Conservation (phyloP, 2,797 vertebrate genomes). For the Eurystomus glaucurus region DNA sequence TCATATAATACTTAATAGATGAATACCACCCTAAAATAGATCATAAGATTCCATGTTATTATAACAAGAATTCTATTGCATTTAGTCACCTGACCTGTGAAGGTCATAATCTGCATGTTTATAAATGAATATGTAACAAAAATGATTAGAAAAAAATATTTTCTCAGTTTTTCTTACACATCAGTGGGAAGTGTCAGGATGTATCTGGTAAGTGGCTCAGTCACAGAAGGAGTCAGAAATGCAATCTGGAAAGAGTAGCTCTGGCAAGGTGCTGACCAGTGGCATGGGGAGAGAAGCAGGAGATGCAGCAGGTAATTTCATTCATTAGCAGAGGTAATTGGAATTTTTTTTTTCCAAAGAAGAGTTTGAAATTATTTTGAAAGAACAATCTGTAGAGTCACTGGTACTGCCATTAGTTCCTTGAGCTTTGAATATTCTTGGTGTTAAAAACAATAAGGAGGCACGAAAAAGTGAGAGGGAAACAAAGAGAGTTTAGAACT, state of each 20-base stretch:
- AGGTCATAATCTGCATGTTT: background rate
- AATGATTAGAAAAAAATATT: background rate
- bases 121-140: background rate
- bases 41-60: background rate
- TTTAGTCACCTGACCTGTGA: background rate
- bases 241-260: background rate
- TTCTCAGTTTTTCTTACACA: background rate
- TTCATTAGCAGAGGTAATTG: background rate
- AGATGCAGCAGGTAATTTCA: fast-evolving
- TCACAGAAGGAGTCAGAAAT: background rate
- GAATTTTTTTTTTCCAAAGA: background rate
- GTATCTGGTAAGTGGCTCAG: background rate
- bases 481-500: background rate
- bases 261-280: background rate
- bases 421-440: background rate
- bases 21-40: background rate
- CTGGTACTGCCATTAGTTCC: background rate
- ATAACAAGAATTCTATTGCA: background rate
- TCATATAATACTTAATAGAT: background rate
- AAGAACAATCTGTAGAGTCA: background rate
- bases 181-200: background rate
- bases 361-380: background rate
- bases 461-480: background rate
- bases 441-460: background rate
- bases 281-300: background rate